These are phyloP conservation scores for Platycheirus rosarum DNA, from an alignment of 2,888 invertebrate species.

Conservation along the genomic window DNA sequence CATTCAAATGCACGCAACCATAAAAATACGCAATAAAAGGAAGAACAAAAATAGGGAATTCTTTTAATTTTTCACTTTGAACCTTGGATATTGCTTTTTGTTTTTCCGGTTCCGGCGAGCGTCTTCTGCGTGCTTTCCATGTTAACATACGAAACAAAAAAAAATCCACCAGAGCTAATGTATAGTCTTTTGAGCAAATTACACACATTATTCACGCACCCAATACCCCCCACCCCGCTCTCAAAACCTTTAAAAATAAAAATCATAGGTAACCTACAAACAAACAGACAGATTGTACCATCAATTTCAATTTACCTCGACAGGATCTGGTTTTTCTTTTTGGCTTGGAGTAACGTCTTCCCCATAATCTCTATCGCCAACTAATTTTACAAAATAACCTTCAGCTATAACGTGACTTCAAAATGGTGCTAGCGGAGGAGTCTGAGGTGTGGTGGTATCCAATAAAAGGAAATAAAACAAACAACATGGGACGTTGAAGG, in stretches of 20 bases:
- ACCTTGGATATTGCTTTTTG: constrained; percentile 44
- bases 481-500: constrained; percentile 38
- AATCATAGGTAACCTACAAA: constrained; percentile 66
- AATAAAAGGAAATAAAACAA: constrained; percentile 58
- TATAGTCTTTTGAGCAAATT: constrained; percentile 53
- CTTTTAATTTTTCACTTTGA: constrained; percentile 65
- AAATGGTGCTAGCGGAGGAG: constrained; percentile 9
- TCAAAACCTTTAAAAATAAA: constrained; percentile 31
- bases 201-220: constrained; percentile 62
- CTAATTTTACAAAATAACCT: constrained; percentile 70
- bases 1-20: constrained; percentile 37
- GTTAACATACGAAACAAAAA: constrained; percentile 22
- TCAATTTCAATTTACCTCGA: constrained; percentile 68
- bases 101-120: neutral
- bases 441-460: constrained; percentile 14
- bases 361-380: constrained; percentile 59
- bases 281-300: constrained; percentile 61
- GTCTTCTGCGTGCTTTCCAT: constrained; percentile 34
- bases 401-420: constrained; percentile 48
- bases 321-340: constrained; percentile 25
- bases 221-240: neutral
- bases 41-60: constrained; percentile 19
- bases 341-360: neutral
- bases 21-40: constrained; percentile 17
- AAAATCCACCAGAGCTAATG: constrained; percentile 39